Evolutionary conservation across 2,888 invertebrate genomes (phyloP).

Genomic region (Gari tellinella): DNA sequence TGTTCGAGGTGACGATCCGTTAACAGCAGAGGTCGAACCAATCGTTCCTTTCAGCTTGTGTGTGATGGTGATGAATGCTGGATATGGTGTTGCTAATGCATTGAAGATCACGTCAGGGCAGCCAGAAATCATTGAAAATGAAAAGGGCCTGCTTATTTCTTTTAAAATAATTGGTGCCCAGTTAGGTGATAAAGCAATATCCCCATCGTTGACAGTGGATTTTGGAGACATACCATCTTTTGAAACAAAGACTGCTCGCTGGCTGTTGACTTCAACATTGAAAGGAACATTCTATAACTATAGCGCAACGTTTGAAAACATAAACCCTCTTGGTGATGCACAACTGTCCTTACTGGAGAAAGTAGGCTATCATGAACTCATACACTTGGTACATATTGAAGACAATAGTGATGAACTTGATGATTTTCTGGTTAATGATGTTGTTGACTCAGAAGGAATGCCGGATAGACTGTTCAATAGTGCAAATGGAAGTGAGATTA

Average conservation of each 20-base stretch:
- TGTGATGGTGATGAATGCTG: constrained; percentile 64
- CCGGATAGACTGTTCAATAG: too few species aligned
- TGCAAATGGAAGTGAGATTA: too few species aligned
- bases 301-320: too few species aligned
- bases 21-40: constrained; percentile 64
- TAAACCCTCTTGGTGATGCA: constrained; percentile 66
- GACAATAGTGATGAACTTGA: constrained; percentile 3
- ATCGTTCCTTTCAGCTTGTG: constrained; percentile 68
- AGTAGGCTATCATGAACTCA: constrained; percentile 60
- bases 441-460: constrained; percentile 32
- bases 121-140: constrained; percentile 74
- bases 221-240: constrained; percentile 61
- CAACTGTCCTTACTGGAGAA: constrained; percentile 66
- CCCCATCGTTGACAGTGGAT: constrained; percentile 56
- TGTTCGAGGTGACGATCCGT: constrained; percentile 68
- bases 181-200: constrained; percentile 44
- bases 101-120: constrained; percentile 69
- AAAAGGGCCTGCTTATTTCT: constrained; percentile 66
- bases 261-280: constrained; percentile 72
- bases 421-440: too few species aligned
- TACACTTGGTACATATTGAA: constrained; percentile 56
- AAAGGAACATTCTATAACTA: constrained; percentile 44
- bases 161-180: constrained; percentile 69
- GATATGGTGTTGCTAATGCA: constrained; percentile 65
- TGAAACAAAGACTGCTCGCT: constrained; percentile 58